phyloP scores from a whole-genome alignment of 2,888 invertebrate species.

The Pherbina coryleti region DNA sequence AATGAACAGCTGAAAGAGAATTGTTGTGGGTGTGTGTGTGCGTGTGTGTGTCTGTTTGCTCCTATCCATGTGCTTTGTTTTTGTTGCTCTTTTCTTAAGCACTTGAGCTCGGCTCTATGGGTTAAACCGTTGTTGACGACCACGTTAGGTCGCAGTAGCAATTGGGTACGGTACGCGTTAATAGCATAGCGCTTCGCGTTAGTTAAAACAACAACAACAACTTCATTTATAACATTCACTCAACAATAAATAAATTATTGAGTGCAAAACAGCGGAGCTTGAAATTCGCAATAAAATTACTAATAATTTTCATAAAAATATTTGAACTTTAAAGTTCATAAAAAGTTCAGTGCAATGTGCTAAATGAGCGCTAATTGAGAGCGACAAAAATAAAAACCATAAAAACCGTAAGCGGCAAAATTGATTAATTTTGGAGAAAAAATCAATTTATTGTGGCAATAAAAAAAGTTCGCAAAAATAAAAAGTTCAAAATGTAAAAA shows the following conservation, averaged over 20 bases:
- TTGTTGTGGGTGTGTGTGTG: background rate
- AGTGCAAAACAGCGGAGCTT: background rate
- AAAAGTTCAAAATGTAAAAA: background rate
- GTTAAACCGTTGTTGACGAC: constrained; percentile 60
- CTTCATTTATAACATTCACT: constrained; percentile 12
- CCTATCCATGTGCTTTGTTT: constrained; percentile 26
- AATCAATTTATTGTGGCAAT: background rate
- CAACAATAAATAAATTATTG: constrained; percentile 19
- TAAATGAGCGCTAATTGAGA: constrained; percentile 19
- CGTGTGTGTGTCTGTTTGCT: constrained; percentile 30
- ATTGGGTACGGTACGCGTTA: constrained; percentile 63
- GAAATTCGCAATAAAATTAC: constrained; percentile 6
- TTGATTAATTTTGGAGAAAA: background rate
- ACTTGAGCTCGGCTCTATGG: constrained; percentile 41
- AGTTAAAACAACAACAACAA: constrained; percentile 36
- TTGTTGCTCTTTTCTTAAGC: background rate
- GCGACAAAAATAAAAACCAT: background rate
- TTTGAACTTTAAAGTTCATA: background rate
- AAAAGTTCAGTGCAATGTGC: constrained; percentile 20
- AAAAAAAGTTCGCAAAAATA: background rate
- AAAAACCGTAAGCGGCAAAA: background rate
- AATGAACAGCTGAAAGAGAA: too few relatives aligned
- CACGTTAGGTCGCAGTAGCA: constrained; percentile 69
- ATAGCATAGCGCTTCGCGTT: constrained; percentile 51
- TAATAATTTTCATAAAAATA: background rate